Percentiles rank a stretch among this genome's conserved stretches.
These are phyloP conservation scores for Aproaerema taeniolella DNA, from an alignment of 2,888 invertebrate species.

Conservation along the genomic window DNA sequence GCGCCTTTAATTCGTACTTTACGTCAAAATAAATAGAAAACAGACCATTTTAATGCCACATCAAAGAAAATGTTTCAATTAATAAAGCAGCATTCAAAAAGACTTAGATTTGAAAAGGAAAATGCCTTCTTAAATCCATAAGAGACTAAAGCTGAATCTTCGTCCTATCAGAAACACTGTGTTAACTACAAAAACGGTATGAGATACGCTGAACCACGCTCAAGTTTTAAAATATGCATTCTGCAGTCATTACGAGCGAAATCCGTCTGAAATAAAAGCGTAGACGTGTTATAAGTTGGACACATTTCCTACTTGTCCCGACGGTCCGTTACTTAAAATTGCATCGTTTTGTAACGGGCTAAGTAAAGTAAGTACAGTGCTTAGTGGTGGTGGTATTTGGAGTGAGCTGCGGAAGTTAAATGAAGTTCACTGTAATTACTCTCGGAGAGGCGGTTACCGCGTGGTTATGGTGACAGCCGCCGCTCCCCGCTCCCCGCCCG, in stretches of 20 bases:
- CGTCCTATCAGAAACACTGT: no score
- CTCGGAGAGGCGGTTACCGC: conserved; percentile 62
- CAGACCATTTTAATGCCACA: no score
- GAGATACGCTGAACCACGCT: no score
- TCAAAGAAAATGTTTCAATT: no score
- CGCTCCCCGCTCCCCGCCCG: conserved; percentile 17
- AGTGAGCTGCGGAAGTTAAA: conserved; percentile 69
- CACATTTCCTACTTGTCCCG: conserved; percentile 33
- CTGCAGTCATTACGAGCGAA: conserved; percentile 15
- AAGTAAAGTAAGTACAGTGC: conserved; percentile 63
- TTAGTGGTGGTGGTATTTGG: conserved; percentile 66
- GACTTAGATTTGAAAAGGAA: no score
- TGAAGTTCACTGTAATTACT: conserved; percentile 72
- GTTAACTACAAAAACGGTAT: no score
- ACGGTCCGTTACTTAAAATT: conserved; percentile 61
- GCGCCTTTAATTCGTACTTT: no score
- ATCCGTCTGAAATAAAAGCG: conserved; percentile 23
- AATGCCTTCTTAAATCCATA: not conserved
- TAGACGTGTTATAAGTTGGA: conserved; percentile 30
- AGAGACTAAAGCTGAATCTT: no score
- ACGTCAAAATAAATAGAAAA: no score
- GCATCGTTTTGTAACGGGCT: conserved; percentile 64
- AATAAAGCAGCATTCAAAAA: no score
- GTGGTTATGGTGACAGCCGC: conserved; percentile 56
- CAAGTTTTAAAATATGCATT: conserved; percentile 10